phyloP scores from a whole-genome alignment of 2,113 vertebrate species.

The Neomonachus schauinslandi region DNA sequence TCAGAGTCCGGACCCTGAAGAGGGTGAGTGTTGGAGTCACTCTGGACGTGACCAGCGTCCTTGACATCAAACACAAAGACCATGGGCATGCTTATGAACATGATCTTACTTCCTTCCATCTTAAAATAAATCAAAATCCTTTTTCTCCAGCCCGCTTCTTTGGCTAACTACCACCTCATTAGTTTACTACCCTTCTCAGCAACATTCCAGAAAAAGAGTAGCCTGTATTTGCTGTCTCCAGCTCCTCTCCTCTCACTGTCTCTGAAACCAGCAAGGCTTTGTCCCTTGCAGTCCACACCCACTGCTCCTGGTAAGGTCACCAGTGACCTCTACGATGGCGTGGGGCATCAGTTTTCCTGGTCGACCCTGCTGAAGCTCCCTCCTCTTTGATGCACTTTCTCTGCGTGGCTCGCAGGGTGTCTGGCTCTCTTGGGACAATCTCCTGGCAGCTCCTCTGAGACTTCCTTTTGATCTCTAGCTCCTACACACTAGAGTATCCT shows the following conservation, averaged over 20 bases:
- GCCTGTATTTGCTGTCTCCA: background rate
- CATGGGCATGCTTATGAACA: background rate
- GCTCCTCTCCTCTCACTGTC: background rate
- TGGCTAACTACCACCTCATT: background rate
- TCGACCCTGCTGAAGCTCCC: accelerated
- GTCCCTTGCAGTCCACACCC: background rate
- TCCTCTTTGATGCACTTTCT: background rate
- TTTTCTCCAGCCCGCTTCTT: background rate
- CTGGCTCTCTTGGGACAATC: background rate
- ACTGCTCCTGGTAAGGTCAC: background rate
- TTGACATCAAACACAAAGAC: background rate
- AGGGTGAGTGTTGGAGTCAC: background rate
- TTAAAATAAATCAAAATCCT: background rate
- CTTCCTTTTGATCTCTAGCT: background rate
- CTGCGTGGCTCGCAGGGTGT: background rate
- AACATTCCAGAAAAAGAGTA: background rate
- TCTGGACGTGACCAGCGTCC: background rate
- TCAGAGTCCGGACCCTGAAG: background rate
- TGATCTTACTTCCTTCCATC: background rate
- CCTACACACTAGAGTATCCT: background rate
- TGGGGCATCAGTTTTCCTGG: background rate
- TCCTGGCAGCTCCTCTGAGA: background rate
- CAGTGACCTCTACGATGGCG: background rate
- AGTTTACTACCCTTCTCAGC: background rate
- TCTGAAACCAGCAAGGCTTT: background rate